Percentiles rank a stretch among this genome's conserved stretches.
Conservation (phyloP, 92 coral and sea anemone genomes). For the Zoanthus sociatus region DNA sequence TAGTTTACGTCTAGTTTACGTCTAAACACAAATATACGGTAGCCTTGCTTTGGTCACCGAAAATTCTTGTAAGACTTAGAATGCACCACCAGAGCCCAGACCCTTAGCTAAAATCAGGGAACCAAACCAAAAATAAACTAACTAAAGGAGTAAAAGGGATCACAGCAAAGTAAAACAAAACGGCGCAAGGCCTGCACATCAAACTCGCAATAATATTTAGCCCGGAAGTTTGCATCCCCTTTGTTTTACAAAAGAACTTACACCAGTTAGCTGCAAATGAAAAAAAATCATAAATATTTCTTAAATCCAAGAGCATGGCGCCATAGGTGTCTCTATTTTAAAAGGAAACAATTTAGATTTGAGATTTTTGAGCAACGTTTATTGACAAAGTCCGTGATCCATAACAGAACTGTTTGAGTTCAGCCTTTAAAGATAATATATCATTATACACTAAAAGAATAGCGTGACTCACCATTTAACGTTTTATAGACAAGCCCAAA, state of each 20-base stretch:
- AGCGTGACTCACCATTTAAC: slow-evolving; percentile 27
- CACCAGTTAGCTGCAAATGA: not conserved
- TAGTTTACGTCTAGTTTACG: not conserved
- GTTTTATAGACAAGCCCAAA: slow-evolving; percentile 15
- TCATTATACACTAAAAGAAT: not conserved
- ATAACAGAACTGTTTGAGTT: not conserved
- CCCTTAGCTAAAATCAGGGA: not conserved
- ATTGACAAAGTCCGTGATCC: not conserved
- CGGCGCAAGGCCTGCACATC: not conserved
- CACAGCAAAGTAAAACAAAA: not conserved
- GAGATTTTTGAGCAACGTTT: not conserved
- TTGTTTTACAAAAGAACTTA: not conserved
- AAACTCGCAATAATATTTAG: not conserved
- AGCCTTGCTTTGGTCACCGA: not conserved
- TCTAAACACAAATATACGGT: not conserved
- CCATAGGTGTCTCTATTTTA: not conserved
- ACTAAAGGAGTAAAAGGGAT: not conserved
- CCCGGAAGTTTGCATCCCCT: not conserved
- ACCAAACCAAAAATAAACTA: not conserved
- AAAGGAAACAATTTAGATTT: not conserved
- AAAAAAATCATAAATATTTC: not conserved
- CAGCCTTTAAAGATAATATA: not conserved
- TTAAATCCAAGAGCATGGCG: not conserved
- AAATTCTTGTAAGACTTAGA: not conserved
- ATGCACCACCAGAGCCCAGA: not conserved